Evolutionary conservation across 2,113 vertebrate species (phyloP).

Genomic region (Oceanodroma tethys): DNA sequence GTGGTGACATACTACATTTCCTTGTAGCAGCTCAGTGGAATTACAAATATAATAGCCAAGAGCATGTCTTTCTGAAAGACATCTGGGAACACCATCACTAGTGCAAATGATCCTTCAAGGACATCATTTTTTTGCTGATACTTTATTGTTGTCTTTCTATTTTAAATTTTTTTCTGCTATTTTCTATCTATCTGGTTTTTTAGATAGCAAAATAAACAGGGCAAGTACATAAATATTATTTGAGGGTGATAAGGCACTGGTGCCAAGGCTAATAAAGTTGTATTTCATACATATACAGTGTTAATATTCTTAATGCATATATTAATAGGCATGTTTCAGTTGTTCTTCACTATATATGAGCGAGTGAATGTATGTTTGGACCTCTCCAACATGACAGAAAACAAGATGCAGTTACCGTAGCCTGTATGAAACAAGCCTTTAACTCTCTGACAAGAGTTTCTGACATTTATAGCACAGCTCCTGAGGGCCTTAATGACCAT

Average conservation of each 20-base stretch:
- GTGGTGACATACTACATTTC: background rate
- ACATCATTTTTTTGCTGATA: background rate
- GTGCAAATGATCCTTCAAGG: background rate
- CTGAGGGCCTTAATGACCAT: conserved; percentile 65
- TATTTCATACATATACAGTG: background rate
- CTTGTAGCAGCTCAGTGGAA: background rate
- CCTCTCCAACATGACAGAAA: background rate
- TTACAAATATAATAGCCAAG: conserved; percentile 18
- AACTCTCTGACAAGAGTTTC: conserved; percentile 52
- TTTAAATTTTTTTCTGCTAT: background rate
- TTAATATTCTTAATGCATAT: background rate
- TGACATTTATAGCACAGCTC: conserved; percentile 69
- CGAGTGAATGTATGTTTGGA: background rate
- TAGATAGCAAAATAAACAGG: background rate
- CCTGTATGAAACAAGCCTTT: conserved; percentile 46
- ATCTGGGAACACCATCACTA: background rate
- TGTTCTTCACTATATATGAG: background rate
- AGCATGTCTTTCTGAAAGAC: background rate
- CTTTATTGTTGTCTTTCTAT: background rate
- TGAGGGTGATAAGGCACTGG: background rate
- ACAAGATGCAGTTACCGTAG: background rate
- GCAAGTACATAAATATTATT: background rate
- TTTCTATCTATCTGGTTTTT: background rate
- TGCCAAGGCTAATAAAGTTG: background rate
- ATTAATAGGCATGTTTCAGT: background rate